Base-by-base conservation (phyloP, 2,888 invertebrate genomes). In the Athetis lepigone region DNA sequence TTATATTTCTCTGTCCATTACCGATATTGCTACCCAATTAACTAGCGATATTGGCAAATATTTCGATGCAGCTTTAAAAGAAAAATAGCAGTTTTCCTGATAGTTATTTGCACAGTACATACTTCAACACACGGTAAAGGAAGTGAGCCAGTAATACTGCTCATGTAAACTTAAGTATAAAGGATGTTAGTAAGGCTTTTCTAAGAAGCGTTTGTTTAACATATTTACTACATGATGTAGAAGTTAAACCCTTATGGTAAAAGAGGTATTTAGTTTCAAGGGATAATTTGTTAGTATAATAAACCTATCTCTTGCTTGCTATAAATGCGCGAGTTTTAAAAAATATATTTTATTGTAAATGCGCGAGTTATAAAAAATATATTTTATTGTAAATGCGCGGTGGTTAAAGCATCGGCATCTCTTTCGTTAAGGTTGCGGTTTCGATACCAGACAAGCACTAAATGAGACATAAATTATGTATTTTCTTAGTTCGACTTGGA, bases 121-220 rank as follows among this genome's bases (percentile, higher is more conserved):
- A 23, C 21, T n/a, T 47, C n/a, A 21, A 11, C 33, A 33, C n/a
- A 36, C 36, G 25, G 18, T 25, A 18, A 39, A 25, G 9, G 45
- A 7, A 16, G 18, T n/a, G 33, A n/a, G 21, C 37, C 50, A 50
- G 16, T 50, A 37, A 16, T 23, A n/a, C 37, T 16, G 16, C 23
- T 1, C 16, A 9, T 21, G 36, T 36, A 47, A 47, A 50, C 49
- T n/a, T n/a, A n/a, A n/a, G n/a, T n/a, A n/a, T n/a, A n/a, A n/a
- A n/a, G n/a, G n/a, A n/a, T n/a, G n/a, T n/a, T n/a, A n/a, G n/a
- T n/a, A n/a, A n/a, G 13, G 33, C 13, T 33, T 7, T 33, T 33
- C 11, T 13, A 13, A 13, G 4, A 13, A 33, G 11, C 33, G 33
- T 33, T 33, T 13, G 4, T 33, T 33, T 13, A 33, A 33, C 13